Conservation (phyloP, 2,113 vertebrate genomes). For the Corythornis cristatus region DNA sequence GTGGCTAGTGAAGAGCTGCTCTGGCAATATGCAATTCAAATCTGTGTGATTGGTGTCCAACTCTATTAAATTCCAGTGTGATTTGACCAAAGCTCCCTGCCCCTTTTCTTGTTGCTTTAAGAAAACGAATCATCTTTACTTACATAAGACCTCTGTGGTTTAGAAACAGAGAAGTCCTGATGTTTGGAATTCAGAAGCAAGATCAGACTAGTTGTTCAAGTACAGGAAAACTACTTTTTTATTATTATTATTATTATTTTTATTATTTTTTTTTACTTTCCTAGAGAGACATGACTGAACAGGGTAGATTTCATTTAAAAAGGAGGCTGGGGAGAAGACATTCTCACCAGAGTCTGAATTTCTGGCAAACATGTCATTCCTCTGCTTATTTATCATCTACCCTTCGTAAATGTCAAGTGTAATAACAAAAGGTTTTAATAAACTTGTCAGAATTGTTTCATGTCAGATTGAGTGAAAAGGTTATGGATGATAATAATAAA, state of each 20-base stretch:
- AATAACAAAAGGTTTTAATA: conserved; percentile 70
- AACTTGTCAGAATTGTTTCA: conserved; percentile 64
- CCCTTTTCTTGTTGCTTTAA: not conserved
- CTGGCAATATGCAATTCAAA: not conserved
- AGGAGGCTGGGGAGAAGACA: conserved; percentile 6
- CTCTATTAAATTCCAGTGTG: not conserved
- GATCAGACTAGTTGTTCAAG: not conserved
- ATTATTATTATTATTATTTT: too few species aligned
- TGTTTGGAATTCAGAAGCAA: not conserved
- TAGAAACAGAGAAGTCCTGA: not conserved
- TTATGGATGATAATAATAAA: conserved; percentile 52
- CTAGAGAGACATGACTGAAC: not conserved
- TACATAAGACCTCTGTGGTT: not conserved
- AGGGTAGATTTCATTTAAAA: conserved; percentile 19
- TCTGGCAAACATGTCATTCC: conserved; percentile 22
- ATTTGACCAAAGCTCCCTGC: not conserved
- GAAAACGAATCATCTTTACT: not conserved
- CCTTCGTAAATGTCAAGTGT: conserved; percentile 64
- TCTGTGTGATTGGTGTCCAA: not conserved
- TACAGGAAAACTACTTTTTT: not conserved
- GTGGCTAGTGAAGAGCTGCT: not conserved
- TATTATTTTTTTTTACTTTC: not conserved
- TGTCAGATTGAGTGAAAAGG: conserved; percentile 61
- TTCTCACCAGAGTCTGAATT: conserved; percentile 4
- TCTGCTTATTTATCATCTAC: conserved; percentile 59